Evolutionary conservation across 2,797 vertebrate genomes (phyloP), one percentile per base, ranked within the genome.

Genomic region (Echeneis naucrates): DNA sequence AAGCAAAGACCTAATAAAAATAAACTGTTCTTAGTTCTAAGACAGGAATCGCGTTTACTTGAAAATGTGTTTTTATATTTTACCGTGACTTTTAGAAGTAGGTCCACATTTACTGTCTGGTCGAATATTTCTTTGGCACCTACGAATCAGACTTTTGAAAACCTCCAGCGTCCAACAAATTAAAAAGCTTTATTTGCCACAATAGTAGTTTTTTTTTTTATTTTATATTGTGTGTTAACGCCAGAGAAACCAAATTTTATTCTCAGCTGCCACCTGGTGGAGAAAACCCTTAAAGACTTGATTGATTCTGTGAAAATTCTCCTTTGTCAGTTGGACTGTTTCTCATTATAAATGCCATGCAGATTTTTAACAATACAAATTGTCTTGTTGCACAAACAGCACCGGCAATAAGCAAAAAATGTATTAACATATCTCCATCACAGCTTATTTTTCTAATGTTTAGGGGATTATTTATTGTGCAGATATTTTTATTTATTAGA

Each of bases 241-340:
- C 24, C 23, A 0, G 27, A 53, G 13, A 23, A 38, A 48, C 21
- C 0, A 2, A 8, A 4, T 4, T 0, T 6, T 27, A 44, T 35
- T 67, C 8, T 2, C 40, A 4, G 37, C 54, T 67, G 77, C 86
- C 84, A 80, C 69, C 88, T 90, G 37, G 65, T 72, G 88, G 81
- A 65, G 37, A 71, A 47, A 74, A 8, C 6, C 16, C 66, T 2
- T 0, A 9, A 9, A 23, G 11, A 27, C 16, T 45, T 17, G 1
- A 11, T 17, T 24, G n/a, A n/a, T n/a, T n/a, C n/a, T 27, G 17
- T 32, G 3, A 10, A 35, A 59, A 52, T 17, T 27, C 16, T 10
- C 16, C 45, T n/a, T 24, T 26, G 23, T 58, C 8, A 33, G 2
- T 23, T 58, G 12, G 30, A 14, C 24, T 35, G 35, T 54, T 44